Conservation (phyloP, 2,113 vertebrate species). For the Spizaetus ornatus region DNA sequence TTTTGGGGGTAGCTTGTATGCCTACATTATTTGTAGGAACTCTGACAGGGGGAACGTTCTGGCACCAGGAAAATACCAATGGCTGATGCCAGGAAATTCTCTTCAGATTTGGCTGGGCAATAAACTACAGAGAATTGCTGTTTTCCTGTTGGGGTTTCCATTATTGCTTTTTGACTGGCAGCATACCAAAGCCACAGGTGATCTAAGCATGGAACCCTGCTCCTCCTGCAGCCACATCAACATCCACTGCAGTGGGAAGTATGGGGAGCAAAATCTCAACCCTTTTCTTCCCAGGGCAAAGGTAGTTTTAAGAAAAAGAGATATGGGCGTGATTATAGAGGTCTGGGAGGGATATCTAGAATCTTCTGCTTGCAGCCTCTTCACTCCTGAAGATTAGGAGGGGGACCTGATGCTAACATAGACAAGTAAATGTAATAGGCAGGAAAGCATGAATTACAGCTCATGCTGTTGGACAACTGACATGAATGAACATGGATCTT, state of each 20-base stretch:
- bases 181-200: not conserved
- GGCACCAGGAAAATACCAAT: not conserved
- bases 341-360: not conserved
- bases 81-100: constrained; percentile 24
- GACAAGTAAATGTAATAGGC: not conserved
- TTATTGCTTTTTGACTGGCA: constrained; percentile 44
- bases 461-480: not conserved
- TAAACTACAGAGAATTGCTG: constrained; percentile 1
- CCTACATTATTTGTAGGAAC: not conserved
- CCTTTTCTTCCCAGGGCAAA: not conserved
- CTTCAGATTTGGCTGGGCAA: not conserved
- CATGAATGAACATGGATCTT: not conserved
- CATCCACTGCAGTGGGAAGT: not conserved
- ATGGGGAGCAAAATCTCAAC: not conserved
- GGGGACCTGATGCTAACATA: not conserved
- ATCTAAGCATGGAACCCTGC: not conserved
- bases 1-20: not conserved
- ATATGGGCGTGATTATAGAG: not conserved
- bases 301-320: not conserved
- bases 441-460: not conserved
- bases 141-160: constrained; percentile 39
- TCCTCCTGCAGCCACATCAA: not conserved
- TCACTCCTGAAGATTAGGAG: not conserved
- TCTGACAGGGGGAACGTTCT: not conserved
- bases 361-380: not conserved